These are phyloP conservation scores for Eumacrocentrus americanus DNA, from an alignment of 2,888 invertebrate species.

Conservation along the genomic window DNA sequence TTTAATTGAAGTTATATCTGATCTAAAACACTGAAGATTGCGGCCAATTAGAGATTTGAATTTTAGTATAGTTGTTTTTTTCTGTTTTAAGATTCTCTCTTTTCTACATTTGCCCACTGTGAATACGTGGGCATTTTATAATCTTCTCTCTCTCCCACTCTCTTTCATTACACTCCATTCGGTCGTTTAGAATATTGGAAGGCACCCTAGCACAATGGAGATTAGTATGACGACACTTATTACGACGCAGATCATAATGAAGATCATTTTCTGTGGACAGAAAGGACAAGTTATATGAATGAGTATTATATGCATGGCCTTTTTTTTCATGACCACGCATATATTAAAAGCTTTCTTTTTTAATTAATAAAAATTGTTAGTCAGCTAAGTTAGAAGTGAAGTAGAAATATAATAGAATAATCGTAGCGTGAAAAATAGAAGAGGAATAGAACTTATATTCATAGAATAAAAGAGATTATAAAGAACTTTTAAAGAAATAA, in stretches of 20 bases:
- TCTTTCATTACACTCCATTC: slow-evolving; percentile 29
- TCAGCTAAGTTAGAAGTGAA: background rate
- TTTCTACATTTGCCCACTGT: slow-evolving; percentile 12
- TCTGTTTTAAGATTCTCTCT: slow-evolving; percentile 5
- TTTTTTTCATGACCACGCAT: slow-evolving; percentile 22
- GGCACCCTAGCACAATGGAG: slow-evolving; percentile 53
- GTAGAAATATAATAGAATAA: too few species aligned
- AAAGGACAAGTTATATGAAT: slow-evolving; percentile 41
- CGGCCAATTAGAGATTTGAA: slow-evolving; percentile 2
- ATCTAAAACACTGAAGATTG: slow-evolving; percentile 10
- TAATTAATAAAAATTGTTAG: background rate
- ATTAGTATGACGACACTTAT: slow-evolving; percentile 57
- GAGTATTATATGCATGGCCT: slow-evolving; percentile 24
- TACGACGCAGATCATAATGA: slow-evolving; percentile 60
- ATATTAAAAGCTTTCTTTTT: slow-evolving; percentile 1
- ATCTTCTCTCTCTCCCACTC: slow-evolving; percentile 11
- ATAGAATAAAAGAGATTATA: too few species aligned
- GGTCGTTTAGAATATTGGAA: slow-evolving; percentile 52
- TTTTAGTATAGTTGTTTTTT: background rate
- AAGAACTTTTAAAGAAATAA: too few species aligned
- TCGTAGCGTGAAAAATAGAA: slow-evolving; percentile 1
- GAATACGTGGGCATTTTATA: slow-evolving; percentile 12
- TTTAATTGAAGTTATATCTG: background rate
- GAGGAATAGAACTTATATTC: background rate
- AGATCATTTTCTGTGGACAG: slow-evolving; percentile 61